Conservation (phyloP, 1,140 invertebrate genomes). For the Caenorhabditis brenneri region DNA sequence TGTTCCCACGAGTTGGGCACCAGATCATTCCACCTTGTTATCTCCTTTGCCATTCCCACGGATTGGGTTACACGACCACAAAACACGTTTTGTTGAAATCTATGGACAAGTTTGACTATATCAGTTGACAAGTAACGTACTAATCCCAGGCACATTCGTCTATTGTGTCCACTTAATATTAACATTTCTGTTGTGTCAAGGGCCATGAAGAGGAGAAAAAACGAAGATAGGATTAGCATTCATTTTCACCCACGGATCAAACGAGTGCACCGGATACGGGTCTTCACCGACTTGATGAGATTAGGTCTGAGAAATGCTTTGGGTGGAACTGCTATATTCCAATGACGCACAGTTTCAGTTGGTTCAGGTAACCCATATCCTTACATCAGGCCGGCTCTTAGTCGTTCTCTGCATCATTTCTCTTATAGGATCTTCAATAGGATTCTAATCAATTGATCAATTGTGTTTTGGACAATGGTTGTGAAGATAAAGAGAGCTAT, state of each 20-base stretch:
- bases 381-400: background rate
- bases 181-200: background rate
- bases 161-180: background rate
- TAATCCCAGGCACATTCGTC: background rate
- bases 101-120: no score
- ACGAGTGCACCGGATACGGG: conserved; percentile 21
- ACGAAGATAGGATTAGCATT: background rate
- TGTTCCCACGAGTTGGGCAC: background rate
- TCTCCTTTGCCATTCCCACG: background rate
- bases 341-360: background rate
- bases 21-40: background rate
- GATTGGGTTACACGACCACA: background rate
- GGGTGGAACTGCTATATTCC: background rate
- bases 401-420: background rate
- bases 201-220: background rate
- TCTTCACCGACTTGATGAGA: conserved; percentile 14
- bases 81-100: no score
- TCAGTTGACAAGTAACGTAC: background rate
- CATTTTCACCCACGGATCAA: background rate
- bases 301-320: background rate
- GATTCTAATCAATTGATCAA: background rate
- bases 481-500: no score
- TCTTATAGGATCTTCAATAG: background rate
- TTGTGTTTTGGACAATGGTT: background rate
- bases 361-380: background rate